Evolutionary conservation across 2,888 invertebrate species (phyloP).

Genomic region (Pecten maximus): DNA sequence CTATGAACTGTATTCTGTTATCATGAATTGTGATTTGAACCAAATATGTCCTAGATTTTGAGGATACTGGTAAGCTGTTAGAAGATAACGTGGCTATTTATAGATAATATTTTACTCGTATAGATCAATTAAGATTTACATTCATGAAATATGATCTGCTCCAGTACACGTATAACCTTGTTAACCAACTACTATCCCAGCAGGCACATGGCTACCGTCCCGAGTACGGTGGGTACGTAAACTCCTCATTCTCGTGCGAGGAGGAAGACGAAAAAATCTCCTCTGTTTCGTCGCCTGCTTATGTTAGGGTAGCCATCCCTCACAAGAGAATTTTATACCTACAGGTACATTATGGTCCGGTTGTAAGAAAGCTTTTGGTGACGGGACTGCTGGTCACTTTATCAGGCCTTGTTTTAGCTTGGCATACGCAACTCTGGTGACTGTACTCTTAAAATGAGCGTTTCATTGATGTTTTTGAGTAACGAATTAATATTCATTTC

Average conservation of each 20-base stretch:
- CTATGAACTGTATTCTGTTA: background rate
- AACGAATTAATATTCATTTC: too few species aligned
- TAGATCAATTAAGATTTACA: background rate
- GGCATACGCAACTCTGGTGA: background rate
- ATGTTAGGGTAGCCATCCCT: slow-evolving; percentile 18
- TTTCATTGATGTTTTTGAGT: too few species aligned
- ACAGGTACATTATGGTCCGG: background rate
- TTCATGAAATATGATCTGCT: background rate
- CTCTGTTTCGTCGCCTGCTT: slow-evolving; percentile 44
- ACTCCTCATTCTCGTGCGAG: slow-evolving; percentile 68
- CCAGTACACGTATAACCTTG: background rate
- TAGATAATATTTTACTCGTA: background rate
- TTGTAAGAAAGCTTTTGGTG: slow-evolving; percentile 9
- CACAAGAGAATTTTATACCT: slow-evolving; percentile 12
- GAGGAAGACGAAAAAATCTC: slow-evolving; percentile 65
- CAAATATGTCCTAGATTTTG: background rate
- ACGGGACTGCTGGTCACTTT: background rate
- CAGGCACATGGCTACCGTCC: slow-evolving; percentile 45
- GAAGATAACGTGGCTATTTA: background rate
- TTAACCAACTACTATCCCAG: background rate
- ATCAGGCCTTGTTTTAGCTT: background rate
- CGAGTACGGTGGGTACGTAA: slow-evolving; percentile 55
- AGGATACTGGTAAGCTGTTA: background rate
- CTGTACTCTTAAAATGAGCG: too few species aligned
- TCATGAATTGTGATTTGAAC: slow-evolving; percentile 6